Percentiles rank a stretch among this genome's conserved stretches.
Conservation (phyloP, 2,888 invertebrate genomes). For the Sialis lutaria region DNA sequence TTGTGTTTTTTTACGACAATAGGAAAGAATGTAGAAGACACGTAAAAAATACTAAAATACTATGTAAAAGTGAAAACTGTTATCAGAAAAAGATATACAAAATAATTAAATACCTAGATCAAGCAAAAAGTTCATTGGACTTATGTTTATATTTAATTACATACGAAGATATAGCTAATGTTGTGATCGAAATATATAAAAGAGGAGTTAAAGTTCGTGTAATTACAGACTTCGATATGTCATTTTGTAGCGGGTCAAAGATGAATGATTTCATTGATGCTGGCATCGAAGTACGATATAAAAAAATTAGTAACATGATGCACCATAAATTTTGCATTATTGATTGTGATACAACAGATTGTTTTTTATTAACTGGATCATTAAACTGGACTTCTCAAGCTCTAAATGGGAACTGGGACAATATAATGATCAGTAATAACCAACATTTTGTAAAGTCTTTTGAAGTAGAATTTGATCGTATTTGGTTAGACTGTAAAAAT, state of each 20-base stretch:
- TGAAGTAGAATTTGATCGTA: slow-evolving; percentile 33
- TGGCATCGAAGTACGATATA: slow-evolving; percentile 2
- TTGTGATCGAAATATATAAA: slow-evolving; percentile 30
- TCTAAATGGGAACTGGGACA: slow-evolving; percentile 47
- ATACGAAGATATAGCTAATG: slow-evolving; percentile 33
- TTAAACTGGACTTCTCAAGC: slow-evolving; percentile 58
- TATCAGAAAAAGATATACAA: not conserved
- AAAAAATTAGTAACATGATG: slow-evolving; percentile 1
- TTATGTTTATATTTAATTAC: slow-evolving; percentile 57
- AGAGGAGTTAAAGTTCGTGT: slow-evolving; percentile 42
- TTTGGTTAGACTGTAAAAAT: slow-evolving; percentile 27
- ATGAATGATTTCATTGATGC: slow-evolving; percentile 4
- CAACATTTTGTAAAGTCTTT: slow-evolving; percentile 31
- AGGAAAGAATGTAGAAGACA: too few species aligned
- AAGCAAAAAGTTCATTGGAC: slow-evolving; percentile 35
- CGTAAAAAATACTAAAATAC: too few species aligned
- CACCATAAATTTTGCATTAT: slow-evolving; percentile 5
- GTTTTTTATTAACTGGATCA: slow-evolving; percentile 40
- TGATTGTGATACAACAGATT: not conserved
- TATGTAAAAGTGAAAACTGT: not conserved
- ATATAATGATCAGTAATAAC: slow-evolving; percentile 40
- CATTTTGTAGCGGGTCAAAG: slow-evolving; percentile 25
- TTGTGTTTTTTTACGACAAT: too few species aligned
- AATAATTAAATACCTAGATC: not conserved
- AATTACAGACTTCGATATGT: slow-evolving; percentile 46